phyloP scores from a whole-genome alignment of 2,797 vertebrate species.

The Oophaga sylvatica region DNA sequence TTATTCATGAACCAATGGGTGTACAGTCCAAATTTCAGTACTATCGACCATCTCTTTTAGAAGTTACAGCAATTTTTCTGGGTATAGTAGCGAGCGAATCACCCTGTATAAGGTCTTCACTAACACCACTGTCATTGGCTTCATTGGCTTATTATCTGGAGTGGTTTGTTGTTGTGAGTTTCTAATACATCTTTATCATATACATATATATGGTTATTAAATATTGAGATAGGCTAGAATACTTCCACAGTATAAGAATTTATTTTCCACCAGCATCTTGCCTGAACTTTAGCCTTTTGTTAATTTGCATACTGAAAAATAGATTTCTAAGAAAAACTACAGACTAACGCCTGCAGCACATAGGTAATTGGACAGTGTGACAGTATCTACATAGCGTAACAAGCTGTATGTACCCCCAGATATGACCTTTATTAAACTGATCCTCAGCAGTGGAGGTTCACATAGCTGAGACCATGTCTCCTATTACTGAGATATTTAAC shows the following conservation, averaged over 20 bases:
- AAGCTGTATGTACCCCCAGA: constrained; percentile 20
- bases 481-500: constrained; percentile 47
- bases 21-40: no score
- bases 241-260: not conserved
- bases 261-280: not conserved
- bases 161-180: not conserved
- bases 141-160: not conserved
- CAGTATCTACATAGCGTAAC: constrained; percentile 42
- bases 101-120: no score
- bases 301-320: constrained; percentile 1
- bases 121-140: no score
- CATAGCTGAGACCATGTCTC: constrained; percentile 1
- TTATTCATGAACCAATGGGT: no score
- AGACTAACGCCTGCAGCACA: not conserved
- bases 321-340: not conserved
- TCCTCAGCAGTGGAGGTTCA: constrained; percentile 3
- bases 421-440: constrained; percentile 38
- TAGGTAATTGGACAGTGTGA: constrained; percentile 43
- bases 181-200: not conserved
- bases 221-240: not conserved
- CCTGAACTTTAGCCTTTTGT: not conserved
- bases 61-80: no score
- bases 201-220: not conserved
- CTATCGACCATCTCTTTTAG: no score
- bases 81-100: no score